phyloP scores from a whole-genome alignment of 2,888 invertebrate species.

The Drosophila prolongata region DNA sequence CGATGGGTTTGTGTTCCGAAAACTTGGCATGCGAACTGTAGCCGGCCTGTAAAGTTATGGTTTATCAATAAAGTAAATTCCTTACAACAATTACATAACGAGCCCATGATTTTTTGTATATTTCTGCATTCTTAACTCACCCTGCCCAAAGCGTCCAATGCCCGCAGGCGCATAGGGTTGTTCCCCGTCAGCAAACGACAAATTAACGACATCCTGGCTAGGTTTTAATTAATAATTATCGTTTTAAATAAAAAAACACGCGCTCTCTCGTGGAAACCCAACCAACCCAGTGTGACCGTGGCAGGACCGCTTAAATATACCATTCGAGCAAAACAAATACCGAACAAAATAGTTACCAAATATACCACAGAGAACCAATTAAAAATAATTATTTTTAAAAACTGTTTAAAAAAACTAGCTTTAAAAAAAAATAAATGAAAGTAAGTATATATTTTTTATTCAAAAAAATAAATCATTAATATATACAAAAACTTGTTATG shows the following conservation, averaged over 20 bases:
- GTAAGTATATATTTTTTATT: no score
- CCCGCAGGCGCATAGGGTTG: conserved; percentile 60
- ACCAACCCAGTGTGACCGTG: conserved; percentile 8
- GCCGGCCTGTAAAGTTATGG: conserved; percentile 58
- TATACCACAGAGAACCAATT: no score
- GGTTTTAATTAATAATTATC: conserved; percentile 57
- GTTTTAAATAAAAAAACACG: conserved; percentile 62
- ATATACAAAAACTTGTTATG: no score
- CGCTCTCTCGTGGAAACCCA: conserved; percentile 9
- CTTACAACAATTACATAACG: conserved; percentile 76
- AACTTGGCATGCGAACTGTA: conserved; percentile 87
- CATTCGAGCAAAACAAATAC: no score
- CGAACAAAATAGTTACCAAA: no score
- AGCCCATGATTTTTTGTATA: conserved; percentile 9
- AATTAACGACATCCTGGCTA: conserved; percentile 70
- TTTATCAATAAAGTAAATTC: conserved; percentile 31
- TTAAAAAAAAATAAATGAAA: no score
- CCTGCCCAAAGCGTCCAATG: conserved; percentile 64
- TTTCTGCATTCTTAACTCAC: conserved; percentile 52
- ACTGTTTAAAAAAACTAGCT: no score
- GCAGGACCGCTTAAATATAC: no score
- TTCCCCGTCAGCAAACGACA: conserved; percentile 68
- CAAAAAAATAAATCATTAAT: no score
- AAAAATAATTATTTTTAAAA: no score
- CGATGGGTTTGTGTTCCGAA: conserved; percentile 90